These are phyloP conservation scores for Leptinotarsa tumamoca DNA, from an alignment of 2,888 invertebrate genomes.

Conservation along the genomic window DNA sequence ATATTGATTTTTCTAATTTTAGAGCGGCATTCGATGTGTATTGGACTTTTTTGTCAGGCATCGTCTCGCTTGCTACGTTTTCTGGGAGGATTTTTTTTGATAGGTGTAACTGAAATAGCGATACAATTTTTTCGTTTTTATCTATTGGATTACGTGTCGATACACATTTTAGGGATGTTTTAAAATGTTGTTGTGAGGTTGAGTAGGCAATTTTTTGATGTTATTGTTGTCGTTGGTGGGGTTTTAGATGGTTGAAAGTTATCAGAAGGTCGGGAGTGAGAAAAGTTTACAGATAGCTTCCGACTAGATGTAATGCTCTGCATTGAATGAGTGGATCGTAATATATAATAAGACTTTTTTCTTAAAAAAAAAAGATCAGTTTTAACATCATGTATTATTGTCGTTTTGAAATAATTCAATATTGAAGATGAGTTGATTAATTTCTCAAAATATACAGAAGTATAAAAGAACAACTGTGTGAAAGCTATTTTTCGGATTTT, in stretches of 20 bases:
- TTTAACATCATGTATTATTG: too few relatives aligned
- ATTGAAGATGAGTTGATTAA: too few relatives aligned
- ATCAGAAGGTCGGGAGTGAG: not conserved
- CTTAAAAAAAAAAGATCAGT: too few relatives aligned
- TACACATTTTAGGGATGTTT: conserved; percentile 15
- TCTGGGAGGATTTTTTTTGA: conserved; percentile 1
- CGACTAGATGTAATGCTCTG: not conserved
- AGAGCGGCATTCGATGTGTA: not conserved
- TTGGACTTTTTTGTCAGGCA: not conserved
- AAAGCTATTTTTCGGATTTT: too few relatives aligned
- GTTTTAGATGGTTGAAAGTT: not conserved
- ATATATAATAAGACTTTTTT: too few relatives aligned
- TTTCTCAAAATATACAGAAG: too few relatives aligned
- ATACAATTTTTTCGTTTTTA: conserved; percentile 2
- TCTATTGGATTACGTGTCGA: not conserved
- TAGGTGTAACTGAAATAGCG: not conserved
- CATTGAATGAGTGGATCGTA: too few relatives aligned
- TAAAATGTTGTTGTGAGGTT: conserved; percentile 20
- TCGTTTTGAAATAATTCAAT: too few relatives aligned
- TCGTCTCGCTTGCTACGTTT: not conserved
- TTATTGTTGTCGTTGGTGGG: not conserved
- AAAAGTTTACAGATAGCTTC: not conserved
- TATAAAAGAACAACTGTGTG: too few relatives aligned
- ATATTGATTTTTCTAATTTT: conserved; percentile 1
- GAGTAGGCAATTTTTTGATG: conserved; percentile 14